Conservation (phyloP, 2,797 vertebrate species). For the Malacoctenus gilli region DNA sequence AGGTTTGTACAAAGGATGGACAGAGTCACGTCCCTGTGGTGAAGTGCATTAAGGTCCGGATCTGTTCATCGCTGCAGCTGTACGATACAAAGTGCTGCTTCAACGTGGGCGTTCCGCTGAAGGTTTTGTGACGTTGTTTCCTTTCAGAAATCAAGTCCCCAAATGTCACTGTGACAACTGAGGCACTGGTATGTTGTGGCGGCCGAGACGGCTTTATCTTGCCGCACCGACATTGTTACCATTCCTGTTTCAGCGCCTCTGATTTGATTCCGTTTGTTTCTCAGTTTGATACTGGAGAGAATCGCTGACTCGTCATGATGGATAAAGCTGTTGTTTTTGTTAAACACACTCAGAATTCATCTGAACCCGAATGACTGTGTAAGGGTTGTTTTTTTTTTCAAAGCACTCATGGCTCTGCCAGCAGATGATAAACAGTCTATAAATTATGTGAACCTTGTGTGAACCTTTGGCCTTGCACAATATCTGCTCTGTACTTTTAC, state of each 20-base stretch:
- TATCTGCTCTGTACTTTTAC: background rate
- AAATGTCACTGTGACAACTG: constrained; percentile 49
- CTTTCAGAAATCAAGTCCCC: constrained; percentile 22
- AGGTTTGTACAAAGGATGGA: constrained; percentile 55
- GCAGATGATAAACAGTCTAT: constrained; percentile 19
- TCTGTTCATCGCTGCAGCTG: constrained; percentile 71
- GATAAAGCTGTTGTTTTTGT: constrained; percentile 11
- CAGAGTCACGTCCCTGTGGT: constrained; percentile 50
- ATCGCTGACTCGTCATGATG: constrained; percentile 1
- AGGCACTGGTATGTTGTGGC: constrained; percentile 32
- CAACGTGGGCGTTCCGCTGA: no score
- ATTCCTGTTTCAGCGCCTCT: constrained; percentile 29
- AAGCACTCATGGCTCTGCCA: background rate
- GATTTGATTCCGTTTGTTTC: constrained; percentile 8
- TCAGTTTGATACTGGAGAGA: constrained; percentile 13
- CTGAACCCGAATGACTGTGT: constrained; percentile 1
- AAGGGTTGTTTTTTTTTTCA: background rate
- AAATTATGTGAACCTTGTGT: constrained; percentile 19
- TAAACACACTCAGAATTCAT: background rate
- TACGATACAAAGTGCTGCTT: constrained; percentile 27
- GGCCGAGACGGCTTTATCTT: constrained; percentile 39
- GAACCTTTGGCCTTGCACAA: constrained; percentile 22
- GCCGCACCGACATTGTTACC: constrained; percentile 26
- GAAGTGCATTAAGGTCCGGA: constrained; percentile 67
- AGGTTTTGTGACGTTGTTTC: constrained; percentile 34